Base-by-base conservation (phyloP, 2,888 invertebrate genomes). In the Tupiocoris notatus region DNA sequence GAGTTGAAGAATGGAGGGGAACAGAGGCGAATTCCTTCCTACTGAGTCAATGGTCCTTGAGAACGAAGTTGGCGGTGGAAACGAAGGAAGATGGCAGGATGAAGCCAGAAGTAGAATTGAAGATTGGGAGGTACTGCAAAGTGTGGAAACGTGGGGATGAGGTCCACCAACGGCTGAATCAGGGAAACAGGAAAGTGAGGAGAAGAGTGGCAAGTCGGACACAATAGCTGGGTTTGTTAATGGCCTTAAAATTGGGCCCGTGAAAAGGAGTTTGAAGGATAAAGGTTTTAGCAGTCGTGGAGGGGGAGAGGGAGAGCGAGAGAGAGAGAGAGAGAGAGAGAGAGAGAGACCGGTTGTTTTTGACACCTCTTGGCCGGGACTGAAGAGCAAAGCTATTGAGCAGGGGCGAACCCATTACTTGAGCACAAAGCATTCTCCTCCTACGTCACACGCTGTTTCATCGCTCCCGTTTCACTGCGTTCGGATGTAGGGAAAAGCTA, bases 261-360 rank as follows among this genome's bases (percentile, higher is more conserved):
- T 59, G 70, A 70, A 70, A 70, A 58, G 70, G 70, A 70, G 70
- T 70, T 70, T 70, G 70, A 70, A 70, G 70, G 70, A 70, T 70
- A 70, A 70, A 70, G 70, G 70, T 70, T 59, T 70, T 70, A 70
- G 70, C 59, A 70, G 70, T 70, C n/a, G n/a, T n/a, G n/a, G n/a
- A n/a, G n/a, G n/a, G n/a, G n/a, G n/a, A n/a, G n/a, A n/a, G n/a
- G n/a, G n/a, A n/a, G n/a, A n/a, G n/a, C n/a, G n/a, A n/a, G n/a
- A n/a, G n/a, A n/a, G n/a, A n/a, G n/a, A n/a, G n/a, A n/a, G n/a
- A n/a, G n/a, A n/a, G n/a, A 18, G 70, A 70, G 70, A 58, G 56
- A 56, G 70, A 59, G 56, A 56, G 70, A 59, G 59, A 70, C 70
- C 59, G 59, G 75, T 66, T 75, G 75, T 75, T 75, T 75, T 75